Base-by-base conservation (phyloP, 2,797 vertebrate genomes). In the Tinamus major region DNA sequence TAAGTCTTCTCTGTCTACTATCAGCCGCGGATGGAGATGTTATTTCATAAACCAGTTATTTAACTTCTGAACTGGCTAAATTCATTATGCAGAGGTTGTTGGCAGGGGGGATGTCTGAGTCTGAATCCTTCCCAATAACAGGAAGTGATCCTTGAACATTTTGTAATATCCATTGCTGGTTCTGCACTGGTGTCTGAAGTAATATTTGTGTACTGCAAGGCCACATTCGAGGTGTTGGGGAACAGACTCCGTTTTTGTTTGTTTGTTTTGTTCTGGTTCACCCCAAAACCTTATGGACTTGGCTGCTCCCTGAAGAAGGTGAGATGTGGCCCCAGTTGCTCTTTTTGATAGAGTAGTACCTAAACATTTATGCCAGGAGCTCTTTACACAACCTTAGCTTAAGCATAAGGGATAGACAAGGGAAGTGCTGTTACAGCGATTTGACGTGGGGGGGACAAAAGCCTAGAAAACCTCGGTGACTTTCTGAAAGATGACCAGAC, bases 401-500 rank as follows among this genome's bases (percentile, higher is more conserved):
- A 49, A 69, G 69, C 35, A 56, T 80, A 79, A 82, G 42, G 59
- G 69, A 39, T 21, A 64, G 62, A 64, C 3, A 29, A 74, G 93
- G 77, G 26, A 71, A 90, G 51, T 8, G 9, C 63, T 72, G 23
- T 64, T 68, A 53, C 26, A 70, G 31, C 75, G 27, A 1, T 3
- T 7, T 77, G 78, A 20, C 41, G 4, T 0, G 8, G 48, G 51
- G 41, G 46, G 49, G 21, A 70, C 55, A 55, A 5, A 39, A 58
- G 62, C 39, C 71, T 86, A 1, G 1, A n/a, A 46, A 49, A 46
- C 53, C n/a, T 62, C 46, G 55, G n/a, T 78, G 87, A 53, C 80
- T 79, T 90, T 78, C 56, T 74, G 71, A 85, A 92, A 65, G 37
- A 41, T 82, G 62, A 84, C 74, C 48, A 76, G 82, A 90, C 85